A percentile compares a stretch with the other conserved stretches of the same genome.
phyloP scores from a whole-genome alignment of 2,113 vertebrate species.

The Choloepus hoffmanni region DNA sequence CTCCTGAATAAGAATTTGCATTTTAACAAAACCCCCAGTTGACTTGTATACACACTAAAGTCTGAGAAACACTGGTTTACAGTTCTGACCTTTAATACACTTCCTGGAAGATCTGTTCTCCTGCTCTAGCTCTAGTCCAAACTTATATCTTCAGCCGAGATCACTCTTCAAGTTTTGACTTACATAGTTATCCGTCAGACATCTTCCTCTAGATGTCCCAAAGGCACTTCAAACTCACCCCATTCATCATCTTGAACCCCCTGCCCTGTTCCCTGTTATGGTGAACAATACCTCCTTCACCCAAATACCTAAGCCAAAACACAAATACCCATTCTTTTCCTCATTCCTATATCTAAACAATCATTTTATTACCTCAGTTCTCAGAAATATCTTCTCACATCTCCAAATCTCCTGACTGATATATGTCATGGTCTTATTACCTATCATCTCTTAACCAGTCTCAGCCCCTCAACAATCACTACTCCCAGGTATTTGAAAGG shows the following conservation, averaged over 20 bases:
- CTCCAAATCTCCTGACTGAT: background rate
- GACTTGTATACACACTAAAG: background rate
- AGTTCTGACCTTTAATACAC: background rate
- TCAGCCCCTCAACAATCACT: background rate
- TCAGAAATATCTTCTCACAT: slow-evolving; percentile 25
- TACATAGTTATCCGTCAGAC: background rate
- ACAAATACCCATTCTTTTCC: background rate
- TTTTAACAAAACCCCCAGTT: slow-evolving; percentile 11
- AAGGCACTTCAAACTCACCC: background rate
- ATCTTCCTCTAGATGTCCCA: background rate
- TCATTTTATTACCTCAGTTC: background rate
- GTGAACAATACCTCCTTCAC: slow-evolving; percentile 1
- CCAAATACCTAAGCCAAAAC: background rate
- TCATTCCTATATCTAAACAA: background rate
- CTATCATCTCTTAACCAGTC: background rate
- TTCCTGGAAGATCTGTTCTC: background rate
- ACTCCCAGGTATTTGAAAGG: background rate
- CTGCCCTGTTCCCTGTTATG: background rate
- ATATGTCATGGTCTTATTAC: background rate
- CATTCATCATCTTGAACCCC: background rate
- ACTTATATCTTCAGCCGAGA: background rate
- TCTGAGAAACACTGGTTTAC: background rate
- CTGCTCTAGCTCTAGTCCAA: background rate
- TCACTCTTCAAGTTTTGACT: background rate
- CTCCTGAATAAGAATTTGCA: background rate